phyloP scores from a whole-genome alignment of 2,113 vertebrate species.

The Toxostoma redivivum region DNA sequence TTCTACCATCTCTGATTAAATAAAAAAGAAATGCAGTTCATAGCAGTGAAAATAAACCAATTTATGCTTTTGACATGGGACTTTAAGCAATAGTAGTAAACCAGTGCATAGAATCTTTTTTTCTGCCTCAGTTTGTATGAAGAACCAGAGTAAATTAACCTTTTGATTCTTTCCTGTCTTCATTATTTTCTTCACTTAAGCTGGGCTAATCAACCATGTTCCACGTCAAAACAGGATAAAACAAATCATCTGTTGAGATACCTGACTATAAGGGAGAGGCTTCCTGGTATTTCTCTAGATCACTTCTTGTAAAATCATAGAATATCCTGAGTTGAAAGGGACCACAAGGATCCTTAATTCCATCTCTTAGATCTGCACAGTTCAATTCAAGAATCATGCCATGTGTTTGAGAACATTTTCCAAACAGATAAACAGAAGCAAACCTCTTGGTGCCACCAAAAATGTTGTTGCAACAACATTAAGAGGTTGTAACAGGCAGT shows the following conservation, averaged over 20 bases:
- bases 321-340: neutral
- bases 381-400: neutral
- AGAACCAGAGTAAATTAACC: neutral
- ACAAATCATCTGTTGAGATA: neutral
- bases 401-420: neutral
- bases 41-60: neutral
- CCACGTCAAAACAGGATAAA: neutral
- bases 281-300: neutral
- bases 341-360: neutral
- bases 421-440: neutral
- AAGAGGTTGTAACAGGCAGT: neutral
- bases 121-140: neutral
- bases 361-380: neutral
- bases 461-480: neutral
- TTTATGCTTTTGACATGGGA: neutral
- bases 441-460: neutral
- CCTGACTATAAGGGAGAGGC: neutral
- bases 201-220: neutral
- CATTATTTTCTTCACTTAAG: neutral
- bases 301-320: neutral
- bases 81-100: neutral
- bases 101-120: neutral
- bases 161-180: neutral
- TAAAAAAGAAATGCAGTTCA: neutral
- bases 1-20: neutral